Evolutionary conservation across 1,140 invertebrate species (phyloP).

Genomic region (Platorchestia sp.): DNA sequence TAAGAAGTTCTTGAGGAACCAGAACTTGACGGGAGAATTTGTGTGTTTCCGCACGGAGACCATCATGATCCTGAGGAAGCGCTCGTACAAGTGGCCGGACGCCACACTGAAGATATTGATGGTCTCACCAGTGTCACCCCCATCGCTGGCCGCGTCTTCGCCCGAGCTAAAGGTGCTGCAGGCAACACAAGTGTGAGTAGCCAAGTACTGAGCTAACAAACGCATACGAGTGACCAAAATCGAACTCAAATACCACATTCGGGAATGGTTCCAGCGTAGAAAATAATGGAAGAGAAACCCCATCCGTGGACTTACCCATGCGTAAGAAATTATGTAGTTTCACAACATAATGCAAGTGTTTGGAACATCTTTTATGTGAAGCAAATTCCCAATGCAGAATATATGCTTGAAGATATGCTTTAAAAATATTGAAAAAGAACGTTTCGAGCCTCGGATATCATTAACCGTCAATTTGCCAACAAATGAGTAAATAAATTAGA

Average conservation of each 20-base stretch:
- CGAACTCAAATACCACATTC: neutral
- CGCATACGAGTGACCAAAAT: neutral
- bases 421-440: too few species aligned
- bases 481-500: too few species aligned
- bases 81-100: constrained; percentile 98
- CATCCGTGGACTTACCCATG: too few species aligned
- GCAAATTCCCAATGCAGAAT: too few species aligned
- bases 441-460: too few species aligned
- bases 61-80: constrained; percentile 99
- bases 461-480: too few species aligned
- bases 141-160: constrained; percentile 62
- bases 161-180: constrained; percentile 76
- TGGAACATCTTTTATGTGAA: too few species aligned
- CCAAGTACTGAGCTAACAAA: neutral
- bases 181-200: neutral
- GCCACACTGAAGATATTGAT: constrained; percentile 99
- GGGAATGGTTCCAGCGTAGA: neutral
- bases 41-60: constrained; percentile 96
- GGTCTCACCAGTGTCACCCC: constrained; percentile 80
- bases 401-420: too few species aligned
- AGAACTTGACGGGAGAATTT: constrained; percentile 98
- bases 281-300: too few species aligned
- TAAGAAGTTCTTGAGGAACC: constrained; percentile 99
- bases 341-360: too few species aligned
- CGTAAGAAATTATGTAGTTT: too few species aligned